Conservation (phyloP, 2,113 vertebrate genomes). For the Lepus americanus region DNA sequence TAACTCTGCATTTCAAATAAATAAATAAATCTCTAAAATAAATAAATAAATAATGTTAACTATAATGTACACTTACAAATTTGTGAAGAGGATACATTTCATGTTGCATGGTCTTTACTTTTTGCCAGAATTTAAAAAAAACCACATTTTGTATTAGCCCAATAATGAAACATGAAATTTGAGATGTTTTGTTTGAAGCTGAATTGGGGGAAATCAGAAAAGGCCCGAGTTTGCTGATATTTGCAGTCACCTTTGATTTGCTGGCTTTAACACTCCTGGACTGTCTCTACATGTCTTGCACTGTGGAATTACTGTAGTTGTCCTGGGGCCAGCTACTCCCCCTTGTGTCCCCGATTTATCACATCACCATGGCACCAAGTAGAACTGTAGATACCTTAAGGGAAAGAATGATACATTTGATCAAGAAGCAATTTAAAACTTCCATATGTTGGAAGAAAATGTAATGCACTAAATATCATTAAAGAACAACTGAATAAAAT, state of each 20-base stretch:
- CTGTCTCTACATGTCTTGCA: background rate
- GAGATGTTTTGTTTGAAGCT: conserved; percentile 20
- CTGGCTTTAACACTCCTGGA: background rate
- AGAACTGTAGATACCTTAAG: background rate
- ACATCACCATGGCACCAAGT: background rate
- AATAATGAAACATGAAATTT: conserved; percentile 18
- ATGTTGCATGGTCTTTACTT: background rate
- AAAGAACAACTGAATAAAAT: background rate
- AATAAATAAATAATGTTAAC: background rate
- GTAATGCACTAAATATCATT: background rate
- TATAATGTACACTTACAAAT: background rate
- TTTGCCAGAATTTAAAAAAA: background rate
- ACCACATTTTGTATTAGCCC: background rate
- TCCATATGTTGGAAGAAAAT: background rate
- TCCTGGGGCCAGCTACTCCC: background rate
- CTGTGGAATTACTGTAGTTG: background rate
- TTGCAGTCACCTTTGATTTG: background rate
- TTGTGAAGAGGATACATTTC: background rate
- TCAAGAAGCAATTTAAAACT: background rate
- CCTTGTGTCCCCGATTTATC: background rate
- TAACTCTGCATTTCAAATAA: no score
- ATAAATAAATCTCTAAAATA: no score
- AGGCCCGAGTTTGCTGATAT: background rate
- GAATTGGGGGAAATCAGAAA: background rate
- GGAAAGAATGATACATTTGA: background rate